phyloP scores from a whole-genome alignment of 2,888 invertebrate genomes.

The Trichopoda pennipes region DNA sequence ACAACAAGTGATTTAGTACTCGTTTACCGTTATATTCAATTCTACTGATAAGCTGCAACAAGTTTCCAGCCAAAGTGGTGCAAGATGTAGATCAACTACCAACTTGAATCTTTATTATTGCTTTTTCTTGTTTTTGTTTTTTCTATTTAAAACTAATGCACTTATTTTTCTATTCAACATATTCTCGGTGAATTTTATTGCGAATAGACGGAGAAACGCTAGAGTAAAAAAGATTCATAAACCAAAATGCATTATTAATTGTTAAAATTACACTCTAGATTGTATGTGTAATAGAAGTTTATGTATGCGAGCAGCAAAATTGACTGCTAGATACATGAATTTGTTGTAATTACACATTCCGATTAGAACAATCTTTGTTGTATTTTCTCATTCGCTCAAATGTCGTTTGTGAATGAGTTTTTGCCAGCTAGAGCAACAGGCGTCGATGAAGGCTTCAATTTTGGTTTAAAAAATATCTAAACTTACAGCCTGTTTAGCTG shows the following conservation, averaged over 20 bases:
- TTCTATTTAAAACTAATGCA: not conserved
- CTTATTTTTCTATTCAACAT: constrained; percentile 17
- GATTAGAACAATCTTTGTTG: constrained; percentile 48
- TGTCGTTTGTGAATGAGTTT: constrained; percentile 26
- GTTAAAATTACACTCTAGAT: constrained; percentile 52
- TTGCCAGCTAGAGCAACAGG: constrained; percentile 24
- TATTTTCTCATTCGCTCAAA: constrained; percentile 3
- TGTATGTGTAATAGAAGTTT: not conserved
- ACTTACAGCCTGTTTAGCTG: not conserved
- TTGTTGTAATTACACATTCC: constrained; percentile 61
- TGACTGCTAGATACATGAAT: constrained; percentile 61
- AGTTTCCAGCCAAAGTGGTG: constrained; percentile 51
- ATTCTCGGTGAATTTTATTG: constrained; percentile 22
- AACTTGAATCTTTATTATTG: constrained; percentile 50
- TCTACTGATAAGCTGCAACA: constrained; percentile 65
- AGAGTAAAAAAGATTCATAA: constrained; percentile 48
- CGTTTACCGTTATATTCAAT: constrained; percentile 61
- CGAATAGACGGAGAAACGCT: not conserved
- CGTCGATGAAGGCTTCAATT: not conserved
- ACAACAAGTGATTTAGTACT: constrained; percentile 63
- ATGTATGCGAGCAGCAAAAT: constrained; percentile 23
- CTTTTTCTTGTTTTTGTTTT: not conserved
- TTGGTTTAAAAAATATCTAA: not conserved
- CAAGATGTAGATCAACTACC: constrained; percentile 67
- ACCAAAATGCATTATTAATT: constrained; percentile 67